Evolutionary conservation across 2,888 invertebrate species (phyloP), one percentile per base, ranked within the genome.

Genomic region (Craniophora ligustri): DNA sequence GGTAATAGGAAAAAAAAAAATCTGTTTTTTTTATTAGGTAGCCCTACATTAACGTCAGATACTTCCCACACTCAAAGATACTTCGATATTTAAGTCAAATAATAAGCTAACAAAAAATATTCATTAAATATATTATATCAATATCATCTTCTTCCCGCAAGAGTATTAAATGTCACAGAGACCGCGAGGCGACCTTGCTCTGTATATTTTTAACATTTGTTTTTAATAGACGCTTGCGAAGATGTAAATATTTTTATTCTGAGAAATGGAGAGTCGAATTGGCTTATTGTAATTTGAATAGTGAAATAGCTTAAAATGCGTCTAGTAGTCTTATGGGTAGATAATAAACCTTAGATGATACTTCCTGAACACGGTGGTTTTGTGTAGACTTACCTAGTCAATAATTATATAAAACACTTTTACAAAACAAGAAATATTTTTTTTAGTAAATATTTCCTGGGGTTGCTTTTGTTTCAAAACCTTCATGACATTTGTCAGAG

Each of bases 181-280:
- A 69, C 79, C 82, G 74, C 77, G 41, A 11, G 3, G 18, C 51
- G 72, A 68, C 84, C 78, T 81, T 79, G 75, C 51, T 36, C 55
- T 51, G 68, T 55, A 60, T 76, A 64, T 72, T 72, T 63, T 49
- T 63, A 59, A 58, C 47, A 54, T 56, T 34, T 63, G 56, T 65
- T 60, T 55, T 15, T 40, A 23, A 58, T 44, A 40, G 35, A 28
- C 21, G 28, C 28, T 40, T 21, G 44, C 26, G 15, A 46, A 36
- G 39, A 66, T 49, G 49, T 69, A 66, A 72, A 69, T 64, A 68
- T 75, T 76, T 69, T 59, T 54, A 39, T 63, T 45, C 31, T 19
- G 2, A 46, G 48, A 40, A 61, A 34, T 5, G 4, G 28, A 31
- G 32, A 53, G 35, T 26, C 1, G n/a, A n/a, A n/a, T 8, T n/a